Conservation (phyloP, 2,113 vertebrate species). For the Phocoena sinus region DNA sequence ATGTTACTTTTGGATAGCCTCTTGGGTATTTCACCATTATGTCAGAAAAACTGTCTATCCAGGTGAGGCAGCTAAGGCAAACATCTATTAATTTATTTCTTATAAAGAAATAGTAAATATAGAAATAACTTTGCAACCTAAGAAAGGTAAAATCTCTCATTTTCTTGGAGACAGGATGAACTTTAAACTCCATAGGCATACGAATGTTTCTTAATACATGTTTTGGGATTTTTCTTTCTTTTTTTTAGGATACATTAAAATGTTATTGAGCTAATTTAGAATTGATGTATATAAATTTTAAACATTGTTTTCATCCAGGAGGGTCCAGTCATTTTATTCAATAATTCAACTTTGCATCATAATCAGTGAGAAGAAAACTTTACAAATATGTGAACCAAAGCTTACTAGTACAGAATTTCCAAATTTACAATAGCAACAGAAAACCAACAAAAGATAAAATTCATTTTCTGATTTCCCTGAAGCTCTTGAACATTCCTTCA, state of each 20-base stretch:
- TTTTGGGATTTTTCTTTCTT: background rate
- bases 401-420: background rate
- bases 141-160: background rate
- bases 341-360: background rate
- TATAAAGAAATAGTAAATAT: background rate
- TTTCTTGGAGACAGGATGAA: conserved; percentile 4
- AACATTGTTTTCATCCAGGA: background rate
- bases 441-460: background rate
- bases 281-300: background rate
- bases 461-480: background rate
- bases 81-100: background rate
- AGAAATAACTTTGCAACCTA: background rate
- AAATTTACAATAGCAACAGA: background rate
- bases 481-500: background rate
- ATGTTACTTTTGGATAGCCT: background rate
- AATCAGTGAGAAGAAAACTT: background rate
- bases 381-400: background rate
- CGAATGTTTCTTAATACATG: background rate
- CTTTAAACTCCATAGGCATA: background rate
- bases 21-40: background rate
- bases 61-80: background rate
- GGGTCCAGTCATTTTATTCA: background rate
- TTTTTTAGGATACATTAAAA: background rate
- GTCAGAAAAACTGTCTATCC: background rate
- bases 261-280: background rate